Base-by-base conservation (phyloP, 2,113 vertebrate genomes). In the Scolopax mira region DNA sequence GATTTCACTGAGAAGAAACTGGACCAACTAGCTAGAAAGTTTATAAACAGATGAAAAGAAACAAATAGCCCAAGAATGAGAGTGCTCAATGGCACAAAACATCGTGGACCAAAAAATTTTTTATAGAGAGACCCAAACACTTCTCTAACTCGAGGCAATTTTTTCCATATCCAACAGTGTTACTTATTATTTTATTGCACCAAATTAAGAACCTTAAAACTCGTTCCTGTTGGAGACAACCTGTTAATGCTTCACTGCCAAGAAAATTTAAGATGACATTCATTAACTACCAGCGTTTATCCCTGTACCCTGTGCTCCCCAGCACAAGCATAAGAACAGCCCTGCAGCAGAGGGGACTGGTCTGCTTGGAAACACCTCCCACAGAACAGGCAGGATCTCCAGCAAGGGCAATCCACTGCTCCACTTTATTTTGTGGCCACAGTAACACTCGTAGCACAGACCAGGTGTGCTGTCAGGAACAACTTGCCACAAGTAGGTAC, bases 311-410 rank as follows among this genome's bases (percentile, higher is more conserved):
- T 31, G 33, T 0, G 6, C 33, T 71, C 24, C 46, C 23, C 22
- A 21, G 60, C 65, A 88, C 67, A 88, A 73, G 71, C 10, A 16
- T 28, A 77, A 60, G 55, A 81, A 85, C 0, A 80, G 64, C 37
- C 67, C 61, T 79, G 37, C 75, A 80, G 58, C 6, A 75, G 49
- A 61, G 28, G 55, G 67, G 90, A 77, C 3, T 73, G 67, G 82
- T 83, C 82, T 79, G 49, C 21, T 79, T 92, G 75, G 62, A 93
- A 94, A 90, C 82, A 18, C n/a, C 67, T 80, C 64, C 64, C 77
- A 80, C 15, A 39, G 64, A 77, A 80, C 28, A 88, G 54, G 57
- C 0, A 16, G 16, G 64, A 90, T 70, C 85, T 83, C 54, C 82
- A 93, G 69, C 28, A 83, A 54, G 82, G 84, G 62, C 85, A 71